Percentiles rank a stretch among this genome's conserved stretches.
Evolutionary conservation across 2,113 vertebrate species (phyloP).

Genomic region (Herpailurus yagouaroundi): DNA sequence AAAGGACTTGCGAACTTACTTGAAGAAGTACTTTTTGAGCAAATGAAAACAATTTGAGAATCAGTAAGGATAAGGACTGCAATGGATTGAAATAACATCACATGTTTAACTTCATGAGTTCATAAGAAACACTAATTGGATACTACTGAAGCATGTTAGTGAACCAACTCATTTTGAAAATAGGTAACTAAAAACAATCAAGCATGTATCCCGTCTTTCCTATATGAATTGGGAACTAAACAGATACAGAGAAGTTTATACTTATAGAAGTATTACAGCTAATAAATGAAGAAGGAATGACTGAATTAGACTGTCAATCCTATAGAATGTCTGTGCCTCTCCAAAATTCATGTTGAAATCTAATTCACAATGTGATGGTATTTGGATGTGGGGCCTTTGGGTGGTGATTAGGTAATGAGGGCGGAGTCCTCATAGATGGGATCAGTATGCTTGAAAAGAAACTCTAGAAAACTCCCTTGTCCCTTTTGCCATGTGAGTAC

Average conservation of each 20-base stretch:
- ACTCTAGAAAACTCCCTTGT: neutral
- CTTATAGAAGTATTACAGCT: neutral
- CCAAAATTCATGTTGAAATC: neutral
- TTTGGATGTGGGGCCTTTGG: neutral
- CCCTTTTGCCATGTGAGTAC: neutral
- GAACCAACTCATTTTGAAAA: neutral
- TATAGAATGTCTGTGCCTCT: neutral
- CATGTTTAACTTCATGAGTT: neutral
- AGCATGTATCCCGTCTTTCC: neutral
- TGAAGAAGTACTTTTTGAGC: neutral
- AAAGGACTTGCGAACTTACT: neutral
- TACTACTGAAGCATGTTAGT: neutral
- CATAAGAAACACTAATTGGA: neutral
- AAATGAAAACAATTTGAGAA: neutral
- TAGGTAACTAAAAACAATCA: neutral
- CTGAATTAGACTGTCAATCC: neutral
- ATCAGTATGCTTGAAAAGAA: neutral
- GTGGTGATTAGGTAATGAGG: neutral
- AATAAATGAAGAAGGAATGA: neutral
- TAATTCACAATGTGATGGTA: neutral
- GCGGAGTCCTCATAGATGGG: neutral
- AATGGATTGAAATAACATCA: neutral
- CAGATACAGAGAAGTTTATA: neutral
- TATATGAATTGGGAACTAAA: neutral
- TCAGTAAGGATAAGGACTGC: neutral